Evolutionary conservation across 2,113 vertebrate genomes (phyloP).

Genomic region (Puma concolor): DNA sequence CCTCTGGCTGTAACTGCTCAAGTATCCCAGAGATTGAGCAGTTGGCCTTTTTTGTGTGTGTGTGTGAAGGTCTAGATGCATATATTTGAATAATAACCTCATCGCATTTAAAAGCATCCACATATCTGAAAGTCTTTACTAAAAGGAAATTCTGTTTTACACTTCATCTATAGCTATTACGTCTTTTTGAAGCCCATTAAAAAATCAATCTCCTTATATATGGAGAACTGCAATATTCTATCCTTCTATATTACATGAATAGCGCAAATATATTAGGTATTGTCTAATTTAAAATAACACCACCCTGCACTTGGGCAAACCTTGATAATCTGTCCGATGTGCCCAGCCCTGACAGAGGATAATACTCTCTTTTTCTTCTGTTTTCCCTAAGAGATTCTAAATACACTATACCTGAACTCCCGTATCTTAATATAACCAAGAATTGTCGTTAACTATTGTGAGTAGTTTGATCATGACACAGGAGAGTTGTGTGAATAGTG

Average conservation of each 20-base stretch:
- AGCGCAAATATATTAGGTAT: neutral
- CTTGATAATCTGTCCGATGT: neutral
- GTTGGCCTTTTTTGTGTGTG: neutral
- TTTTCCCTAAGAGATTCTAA: neutral
- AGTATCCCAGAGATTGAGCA: neutral
- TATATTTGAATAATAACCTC: slow-evolving; percentile 65
- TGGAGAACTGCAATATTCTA: neutral
- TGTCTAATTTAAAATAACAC: neutral
- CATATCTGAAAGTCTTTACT: slow-evolving; percentile 37
- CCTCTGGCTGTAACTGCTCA: neutral
- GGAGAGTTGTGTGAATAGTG: neutral
- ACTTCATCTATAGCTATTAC: neutral
- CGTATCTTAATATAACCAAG: neutral
- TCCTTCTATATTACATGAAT: neutral
- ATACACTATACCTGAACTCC: neutral
- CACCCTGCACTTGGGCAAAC: neutral
- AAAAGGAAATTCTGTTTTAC: neutral
- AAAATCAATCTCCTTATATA: neutral
- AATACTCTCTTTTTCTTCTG: neutral
- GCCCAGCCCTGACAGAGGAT: neutral
- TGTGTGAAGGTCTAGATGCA: neutral
- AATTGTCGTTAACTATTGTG: neutral
- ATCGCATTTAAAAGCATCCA: slow-evolving; percentile 39
- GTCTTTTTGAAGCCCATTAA: slow-evolving; percentile 20
- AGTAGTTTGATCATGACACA: neutral